Conservation (phyloP, 2,888 invertebrate species). For the Disparrhopalites patrizii region DNA sequence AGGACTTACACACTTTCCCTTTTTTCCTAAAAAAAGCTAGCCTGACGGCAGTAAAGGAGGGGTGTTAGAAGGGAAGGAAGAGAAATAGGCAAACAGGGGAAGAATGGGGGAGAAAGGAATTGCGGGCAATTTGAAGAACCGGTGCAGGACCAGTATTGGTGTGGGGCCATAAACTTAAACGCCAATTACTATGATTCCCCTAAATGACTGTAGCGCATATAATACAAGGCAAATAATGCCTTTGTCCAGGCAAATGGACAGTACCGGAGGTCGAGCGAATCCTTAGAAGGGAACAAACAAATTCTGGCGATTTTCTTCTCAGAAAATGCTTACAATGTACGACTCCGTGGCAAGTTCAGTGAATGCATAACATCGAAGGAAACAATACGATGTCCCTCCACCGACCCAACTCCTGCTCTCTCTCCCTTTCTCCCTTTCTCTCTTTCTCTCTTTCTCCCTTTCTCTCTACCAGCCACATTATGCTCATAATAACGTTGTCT, state of each 20-base stretch:
- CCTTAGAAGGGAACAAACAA: neutral
- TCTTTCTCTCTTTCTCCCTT: too few relatives aligned
- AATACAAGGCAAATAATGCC: neutral
- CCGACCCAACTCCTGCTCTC: too few relatives aligned
- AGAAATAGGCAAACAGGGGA: too few relatives aligned
- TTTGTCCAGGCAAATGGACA: neutral
- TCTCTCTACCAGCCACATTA: neutral
- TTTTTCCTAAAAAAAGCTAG: too few relatives aligned
- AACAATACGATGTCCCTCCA: too few relatives aligned
- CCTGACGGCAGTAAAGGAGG: too few relatives aligned
- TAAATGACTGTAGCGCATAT: constrained; percentile 12
- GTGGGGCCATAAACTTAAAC: constrained; percentile 19
- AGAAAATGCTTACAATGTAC: too few relatives aligned
- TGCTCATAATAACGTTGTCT: constrained; percentile 7
- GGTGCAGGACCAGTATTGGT: neutral
- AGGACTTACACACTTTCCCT: too few relatives aligned
- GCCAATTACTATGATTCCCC: constrained; percentile 22
- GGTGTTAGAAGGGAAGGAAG: too few relatives aligned
- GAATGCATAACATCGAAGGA: too few relatives aligned
- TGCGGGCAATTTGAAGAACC: neutral
- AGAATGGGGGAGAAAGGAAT: constrained; percentile 5
- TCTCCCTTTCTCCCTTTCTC: too few relatives aligned
- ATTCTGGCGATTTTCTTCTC: neutral
- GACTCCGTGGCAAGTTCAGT: too few relatives aligned
- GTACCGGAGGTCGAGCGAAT: neutral